These are phyloP conservation scores for Micrasema minimum DNA, from an alignment of 1,140 invertebrate species.

Conservation along the genomic window DNA sequence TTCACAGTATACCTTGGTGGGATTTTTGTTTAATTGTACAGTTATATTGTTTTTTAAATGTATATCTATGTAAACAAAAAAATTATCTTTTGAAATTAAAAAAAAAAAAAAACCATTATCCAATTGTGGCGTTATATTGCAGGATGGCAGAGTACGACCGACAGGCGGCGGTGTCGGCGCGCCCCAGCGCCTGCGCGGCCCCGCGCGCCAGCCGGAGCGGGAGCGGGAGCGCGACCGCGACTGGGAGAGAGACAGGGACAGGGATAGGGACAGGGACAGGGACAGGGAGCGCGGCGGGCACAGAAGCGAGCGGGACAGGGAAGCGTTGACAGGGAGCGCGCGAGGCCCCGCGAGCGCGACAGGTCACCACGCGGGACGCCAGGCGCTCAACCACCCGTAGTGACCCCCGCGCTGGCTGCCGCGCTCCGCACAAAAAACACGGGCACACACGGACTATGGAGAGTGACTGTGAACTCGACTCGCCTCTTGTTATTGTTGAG, in stretches of 20 bases:
- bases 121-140: not conserved
- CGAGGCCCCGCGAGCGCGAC: conserved; percentile 55
- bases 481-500: too few species aligned
- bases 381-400: conserved; percentile 15
- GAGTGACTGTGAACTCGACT: too few species aligned
- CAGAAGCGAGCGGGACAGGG: conserved; percentile 37
- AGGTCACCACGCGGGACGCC: conserved; percentile 51
- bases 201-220: conserved; percentile 29
- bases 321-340: conserved; percentile 40
- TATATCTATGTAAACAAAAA: too few species aligned
- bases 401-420: too few species aligned
- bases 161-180: not conserved
- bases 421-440: too few species aligned
- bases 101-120: too few species aligned
- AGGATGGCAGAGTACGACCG: conserved; percentile 17
- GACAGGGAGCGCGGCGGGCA: conserved; percentile 59
- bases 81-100: too few species aligned
- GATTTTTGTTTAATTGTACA: too few species aligned
- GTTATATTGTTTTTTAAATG: too few species aligned
- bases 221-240: conserved; percentile 50
- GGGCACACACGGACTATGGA: too few species aligned
- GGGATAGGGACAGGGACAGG: conserved; percentile 47
- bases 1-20: too few species aligned
- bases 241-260: conserved; percentile 34
- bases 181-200: not conserved